Base-by-base conservation (phyloP, 2,797 vertebrate genomes). In the Oryzias sinensis region DNA sequence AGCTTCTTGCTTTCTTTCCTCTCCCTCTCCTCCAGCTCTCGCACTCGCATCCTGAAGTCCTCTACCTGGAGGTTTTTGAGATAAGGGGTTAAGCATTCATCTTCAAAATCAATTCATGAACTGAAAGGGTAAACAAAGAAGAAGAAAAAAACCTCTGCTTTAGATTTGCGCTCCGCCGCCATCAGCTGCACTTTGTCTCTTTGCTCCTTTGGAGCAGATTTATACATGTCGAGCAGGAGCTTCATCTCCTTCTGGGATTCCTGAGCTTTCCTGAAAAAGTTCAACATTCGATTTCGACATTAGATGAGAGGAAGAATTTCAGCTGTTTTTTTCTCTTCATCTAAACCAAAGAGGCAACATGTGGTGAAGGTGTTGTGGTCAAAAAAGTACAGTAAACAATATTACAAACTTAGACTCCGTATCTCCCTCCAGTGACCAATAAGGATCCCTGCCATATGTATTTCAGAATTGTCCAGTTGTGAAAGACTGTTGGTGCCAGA, bases 221-320 rank as follows among this genome's bases (percentile, higher is more conserved):
- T 97, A 70, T 97, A 97, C 96, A 97, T 97, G 77, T 97, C 96
- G 75, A 97, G 61, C 59, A 97, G 79, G 42, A 97, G 87, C 71
- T 97, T 97, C 95, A 97, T 97, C 88, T 97, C 95, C 78, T 96
- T 96, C 87, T 97, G 95, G 54, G 94, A 96, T 84, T 97, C 95
- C 72, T 97, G 95, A 24, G 95, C 95, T 90, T 97, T 97, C 85
- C 95, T 97, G 70, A 17, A 43, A 15, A 65, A 22, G 20, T 22
- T 22, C 20, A 22, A 11, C 8, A 11, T 33, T 33, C 2, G 29
- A 33, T 33, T 37, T 37, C 33, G 8, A 33, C 9, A 37, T 37
- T 37, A 37, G 6, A 33, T 8, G 8, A 33, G 8, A 33, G 29
- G 8, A 11, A 37, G 33, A 11, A 37, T 11, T 11, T 37, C 33